Conservation (phyloP, 2,113 vertebrate genomes). For the Rhinogobius similis region DNA sequence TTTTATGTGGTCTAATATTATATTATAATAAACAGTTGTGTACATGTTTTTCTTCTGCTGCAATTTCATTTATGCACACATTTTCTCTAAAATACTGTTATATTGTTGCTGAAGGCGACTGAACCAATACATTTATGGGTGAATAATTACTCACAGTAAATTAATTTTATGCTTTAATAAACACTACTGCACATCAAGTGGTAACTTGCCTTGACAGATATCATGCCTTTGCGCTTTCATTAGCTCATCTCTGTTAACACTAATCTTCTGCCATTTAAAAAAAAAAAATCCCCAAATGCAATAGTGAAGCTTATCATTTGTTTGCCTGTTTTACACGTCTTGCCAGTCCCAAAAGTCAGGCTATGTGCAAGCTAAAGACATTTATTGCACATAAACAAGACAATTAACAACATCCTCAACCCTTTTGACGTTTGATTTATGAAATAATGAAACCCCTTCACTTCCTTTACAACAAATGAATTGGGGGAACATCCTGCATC, state of each 20-base stretch:
- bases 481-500: not conserved
- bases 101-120: not conserved
- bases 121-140: not conserved
- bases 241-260: not conserved
- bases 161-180: not conserved
- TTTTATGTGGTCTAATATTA: conserved; percentile 52
- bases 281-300: not conserved
- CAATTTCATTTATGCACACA: not conserved
- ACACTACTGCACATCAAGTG: not conserved
- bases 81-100: not conserved
- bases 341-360: not conserved
- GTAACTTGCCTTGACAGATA: not conserved
- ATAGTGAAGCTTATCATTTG: not conserved
- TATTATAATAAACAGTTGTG: conserved; percentile 55
- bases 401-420: not conserved
- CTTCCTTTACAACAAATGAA: not conserved
- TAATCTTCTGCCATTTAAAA: not conserved
- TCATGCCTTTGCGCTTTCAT: not conserved
- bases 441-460: not conserved
- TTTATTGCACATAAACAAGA: not conserved
- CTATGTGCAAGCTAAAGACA: not conserved
- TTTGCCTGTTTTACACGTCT: not conserved
- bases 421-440: not conserved
- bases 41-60: conserved; percentile 13
- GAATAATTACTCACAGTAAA: not conserved